Evolutionary conservation across 2,888 invertebrate species (phyloP), one percentile per base, ranked within the genome.

Genomic region (Eulithis prunata): DNA sequence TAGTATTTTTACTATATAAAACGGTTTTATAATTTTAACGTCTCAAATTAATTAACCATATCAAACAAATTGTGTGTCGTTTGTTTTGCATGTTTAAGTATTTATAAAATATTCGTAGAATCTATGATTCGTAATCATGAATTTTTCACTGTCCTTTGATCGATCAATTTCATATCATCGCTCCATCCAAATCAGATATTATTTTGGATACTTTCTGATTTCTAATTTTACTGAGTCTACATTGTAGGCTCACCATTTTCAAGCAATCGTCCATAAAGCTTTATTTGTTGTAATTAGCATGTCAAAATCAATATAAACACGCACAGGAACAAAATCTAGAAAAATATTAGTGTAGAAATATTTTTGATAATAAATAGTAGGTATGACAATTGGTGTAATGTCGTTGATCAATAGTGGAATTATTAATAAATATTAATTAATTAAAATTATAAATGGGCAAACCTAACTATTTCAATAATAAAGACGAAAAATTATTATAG

Each of bases 1-100:
- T 78, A 78, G 77, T 74, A 74, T 32, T 72, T 21, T 71, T 75
- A 76, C 69, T 76, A 69, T 70, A 53, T 71, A 75, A 73, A 73
- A 71, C 68, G 71, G 76, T 79, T 80, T 77, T 77, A 75, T 76
- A 60, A 71, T 70, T 74, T 78, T 79, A 82, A 79, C 71, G 81
- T 88, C 87, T 86, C 84, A 85, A 87, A 87, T 79, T 84, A 82
- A 87, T 79, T 84, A 84, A 85, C 82, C 85, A 85, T 87, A 88
- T 87, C 85, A 87, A 73, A 77, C 69, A 49, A 54, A 52, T 59
- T 65, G 73, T 76, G 78, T 81, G 75, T 72, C 72, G 69, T 81
- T 82, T 78, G 77, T 74, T 73, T 74, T 69, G 69, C 70, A 62
- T 71, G 66, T 58, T 66, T 52, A n/a, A 64, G 56, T 71, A 57